Conservation (phyloP, 2,797 vertebrate species). For the Ctenopoma kingsleyae region DNA sequence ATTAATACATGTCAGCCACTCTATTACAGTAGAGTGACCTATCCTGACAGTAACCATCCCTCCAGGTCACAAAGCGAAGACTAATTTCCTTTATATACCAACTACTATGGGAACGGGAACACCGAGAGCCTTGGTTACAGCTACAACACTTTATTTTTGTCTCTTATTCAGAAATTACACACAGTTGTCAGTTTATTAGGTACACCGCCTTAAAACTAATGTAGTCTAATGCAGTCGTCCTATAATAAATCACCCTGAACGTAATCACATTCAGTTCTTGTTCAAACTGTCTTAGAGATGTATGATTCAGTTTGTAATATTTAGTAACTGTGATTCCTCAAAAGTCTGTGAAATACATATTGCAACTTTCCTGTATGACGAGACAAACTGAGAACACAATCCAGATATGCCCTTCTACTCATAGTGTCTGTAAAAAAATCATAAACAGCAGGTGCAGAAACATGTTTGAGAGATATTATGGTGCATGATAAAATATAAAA, state of each 20-base stretch:
- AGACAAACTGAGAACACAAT: not conserved
- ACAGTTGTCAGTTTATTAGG: not conserved
- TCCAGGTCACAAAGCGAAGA: conserved; percentile 33
- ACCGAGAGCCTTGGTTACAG: conserved; percentile 26
- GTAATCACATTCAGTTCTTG: too few species aligned
- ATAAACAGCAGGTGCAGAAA: not conserved
- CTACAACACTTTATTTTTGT: not conserved
- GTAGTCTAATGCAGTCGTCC: too few species aligned
- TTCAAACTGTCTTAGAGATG: not conserved
- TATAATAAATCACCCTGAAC: not conserved
- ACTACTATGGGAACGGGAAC: conserved; percentile 8
- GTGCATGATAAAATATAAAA: conserved; percentile 22
- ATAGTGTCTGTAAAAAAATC: not conserved
- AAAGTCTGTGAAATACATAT: not conserved
- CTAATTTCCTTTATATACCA: conserved; percentile 37
- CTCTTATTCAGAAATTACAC: not conserved
- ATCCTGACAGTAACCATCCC: conserved; percentile 24
- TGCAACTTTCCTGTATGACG: not conserved
- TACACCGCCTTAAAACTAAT: not conserved
- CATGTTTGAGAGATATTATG: not conserved
- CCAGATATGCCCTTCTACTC: not conserved
- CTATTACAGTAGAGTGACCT: not conserved
- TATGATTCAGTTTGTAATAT: conserved; percentile 3
- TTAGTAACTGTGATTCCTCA: not conserved
- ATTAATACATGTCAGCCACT: conserved; percentile 22